Conservation (phyloP, 2,797 vertebrate species). For the Takifugu ocellatus region DNA sequence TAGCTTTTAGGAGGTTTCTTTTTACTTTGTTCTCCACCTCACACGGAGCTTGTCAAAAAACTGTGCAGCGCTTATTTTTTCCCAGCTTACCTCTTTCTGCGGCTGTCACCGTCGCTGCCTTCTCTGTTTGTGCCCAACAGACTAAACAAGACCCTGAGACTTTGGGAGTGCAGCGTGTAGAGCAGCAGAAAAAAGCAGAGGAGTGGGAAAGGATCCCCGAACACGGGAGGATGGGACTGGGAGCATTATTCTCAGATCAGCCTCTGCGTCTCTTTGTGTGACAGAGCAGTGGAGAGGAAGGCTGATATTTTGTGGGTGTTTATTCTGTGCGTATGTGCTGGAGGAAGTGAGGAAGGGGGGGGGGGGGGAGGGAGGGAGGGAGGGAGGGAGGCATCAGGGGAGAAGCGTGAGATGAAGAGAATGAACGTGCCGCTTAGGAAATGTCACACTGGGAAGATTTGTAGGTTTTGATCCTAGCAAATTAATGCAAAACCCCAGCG, state of each 20-base stretch:
- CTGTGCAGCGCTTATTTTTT: constrained; percentile 63
- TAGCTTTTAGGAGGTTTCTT: constrained; percentile 68
- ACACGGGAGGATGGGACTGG: constrained; percentile 67
- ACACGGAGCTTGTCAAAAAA: constrained; percentile 71
- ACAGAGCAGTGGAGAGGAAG: constrained; percentile 63
- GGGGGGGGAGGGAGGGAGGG: constrained; percentile 64
- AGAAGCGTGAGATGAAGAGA: constrained; percentile 76
- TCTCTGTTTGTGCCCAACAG: constrained; percentile 66
- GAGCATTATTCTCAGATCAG: constrained; percentile 73
- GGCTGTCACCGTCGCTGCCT: constrained; percentile 61
- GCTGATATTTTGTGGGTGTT: constrained; percentile 53
- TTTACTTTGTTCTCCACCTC: constrained; percentile 64
- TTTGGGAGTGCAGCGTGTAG: constrained; percentile 55
- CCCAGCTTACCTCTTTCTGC: constrained; percentile 70
- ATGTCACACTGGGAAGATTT: constrained; percentile 99
- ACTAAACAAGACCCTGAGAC: constrained; percentile 67
- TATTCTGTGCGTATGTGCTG: constrained; percentile 46
- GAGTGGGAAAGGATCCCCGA: constrained; percentile 56
- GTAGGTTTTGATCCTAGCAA: constrained; percentile 97
- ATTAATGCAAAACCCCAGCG: constrained; percentile 99
- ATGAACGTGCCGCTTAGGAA: constrained; percentile 86
- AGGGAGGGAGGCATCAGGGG: constrained; percentile 68
- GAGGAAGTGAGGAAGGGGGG: constrained; percentile 46
- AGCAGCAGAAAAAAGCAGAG: constrained; percentile 48
- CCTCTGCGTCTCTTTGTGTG: constrained; percentile 72